Evolutionary conservation across 2,888 invertebrate genomes (phyloP).

Genomic region (Notodonta ziczac): DNA sequence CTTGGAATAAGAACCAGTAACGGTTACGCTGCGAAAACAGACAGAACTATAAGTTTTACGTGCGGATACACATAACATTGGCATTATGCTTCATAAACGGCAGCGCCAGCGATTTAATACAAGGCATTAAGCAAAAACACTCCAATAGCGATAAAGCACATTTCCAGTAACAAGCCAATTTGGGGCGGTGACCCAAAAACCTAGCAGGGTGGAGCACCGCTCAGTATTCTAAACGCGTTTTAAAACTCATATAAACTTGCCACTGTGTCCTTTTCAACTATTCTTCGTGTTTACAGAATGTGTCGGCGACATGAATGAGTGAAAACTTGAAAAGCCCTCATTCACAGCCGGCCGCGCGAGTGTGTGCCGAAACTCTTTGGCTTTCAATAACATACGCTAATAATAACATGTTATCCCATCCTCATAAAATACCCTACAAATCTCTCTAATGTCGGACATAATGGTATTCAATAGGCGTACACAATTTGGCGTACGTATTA

Average conservation of each 20-base stretch:
- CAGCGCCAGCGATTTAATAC: neutral
- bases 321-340: conserved; percentile 20
- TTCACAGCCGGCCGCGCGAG: conserved; percentile 7
- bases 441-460: conserved; percentile 12
- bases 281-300: conserved; percentile 14
- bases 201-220: conserved; percentile 8
- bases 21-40: too few species aligned
- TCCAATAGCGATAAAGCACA: conserved; percentile 25
- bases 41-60: too few species aligned
- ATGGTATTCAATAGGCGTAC: conserved; percentile 21
- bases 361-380: conserved; percentile 7
- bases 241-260: conserved; percentile 32
- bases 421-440: conserved; percentile 15
- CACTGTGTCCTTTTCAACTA: conserved; percentile 31
- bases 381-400: conserved; percentile 17
- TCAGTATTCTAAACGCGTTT: conserved; percentile 22
- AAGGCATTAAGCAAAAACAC: conserved; percentile 14
- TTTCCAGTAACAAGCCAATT: conserved; percentile 25
- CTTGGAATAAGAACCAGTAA: too few species aligned
- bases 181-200: conserved; percentile 20
- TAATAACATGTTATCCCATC: conserved; percentile 14
- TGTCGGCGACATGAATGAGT: conserved; percentile 18
- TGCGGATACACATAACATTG: too few species aligned
- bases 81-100: too few species aligned
- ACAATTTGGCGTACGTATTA: conserved; percentile 6